Conservation (phyloP, 2,113 vertebrate species). For the Pluvianellus socialis region DNA sequence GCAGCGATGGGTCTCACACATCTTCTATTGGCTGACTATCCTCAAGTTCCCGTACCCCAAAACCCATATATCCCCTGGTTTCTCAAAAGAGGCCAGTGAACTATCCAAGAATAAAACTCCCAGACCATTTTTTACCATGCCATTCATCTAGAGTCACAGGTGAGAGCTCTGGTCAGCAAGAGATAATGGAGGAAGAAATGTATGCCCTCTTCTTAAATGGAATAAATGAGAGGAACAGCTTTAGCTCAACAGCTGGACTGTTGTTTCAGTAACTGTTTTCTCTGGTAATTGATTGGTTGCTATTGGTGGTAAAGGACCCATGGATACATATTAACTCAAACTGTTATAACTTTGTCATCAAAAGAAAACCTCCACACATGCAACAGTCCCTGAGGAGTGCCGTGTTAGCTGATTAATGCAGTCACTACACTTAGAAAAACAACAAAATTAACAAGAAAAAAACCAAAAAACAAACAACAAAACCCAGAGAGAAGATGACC, state of each 20-base stretch:
- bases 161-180: neutral
- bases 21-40: neutral
- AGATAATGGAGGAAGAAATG: neutral
- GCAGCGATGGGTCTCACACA: fast-evolving
- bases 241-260: neutral
- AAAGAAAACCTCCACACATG: neutral
- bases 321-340: neutral
- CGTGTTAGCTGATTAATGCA: neutral
- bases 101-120: neutral
- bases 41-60: neutral
- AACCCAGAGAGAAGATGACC: neutral
- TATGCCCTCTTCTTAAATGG: neutral
- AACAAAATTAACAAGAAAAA: neutral
- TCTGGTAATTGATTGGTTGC: neutral
- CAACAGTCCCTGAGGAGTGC: neutral
- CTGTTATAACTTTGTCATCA: neutral
- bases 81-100: neutral
- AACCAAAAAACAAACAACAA: too few species aligned
- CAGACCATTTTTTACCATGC: neutral
- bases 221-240: neutral
- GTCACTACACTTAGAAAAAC: neutral
- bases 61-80: neutral
- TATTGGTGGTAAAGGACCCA: neutral
- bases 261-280: neutral
- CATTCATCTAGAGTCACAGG: neutral